Percentiles rank a stretch among this genome's conserved stretches.
These are phyloP conservation scores for Hyperoplus immaculatus DNA, from an alignment of 2,797 vertebrate genomes.

Conservation along the genomic window DNA sequence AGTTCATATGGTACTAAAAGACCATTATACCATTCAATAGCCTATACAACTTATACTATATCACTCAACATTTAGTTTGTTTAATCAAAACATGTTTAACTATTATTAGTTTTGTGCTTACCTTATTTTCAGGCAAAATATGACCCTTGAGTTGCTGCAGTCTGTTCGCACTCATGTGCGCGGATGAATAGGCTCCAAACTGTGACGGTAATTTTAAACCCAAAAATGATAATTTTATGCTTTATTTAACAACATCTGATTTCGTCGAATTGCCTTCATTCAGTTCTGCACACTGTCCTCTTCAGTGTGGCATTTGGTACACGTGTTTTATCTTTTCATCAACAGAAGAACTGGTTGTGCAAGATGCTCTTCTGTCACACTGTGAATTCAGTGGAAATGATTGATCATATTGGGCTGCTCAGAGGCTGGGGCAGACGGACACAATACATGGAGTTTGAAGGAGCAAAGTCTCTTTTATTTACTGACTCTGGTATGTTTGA, in stretches of 20 bases:
- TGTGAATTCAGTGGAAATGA: slow-evolving; percentile 54
- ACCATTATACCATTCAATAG: background rate
- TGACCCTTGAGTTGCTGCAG: slow-evolving; percentile 78
- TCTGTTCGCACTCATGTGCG: slow-evolving; percentile 76
- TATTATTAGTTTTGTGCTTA: slow-evolving; percentile 57
- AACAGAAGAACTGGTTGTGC: slow-evolving; percentile 60
- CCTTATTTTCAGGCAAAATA: slow-evolving; percentile 78
- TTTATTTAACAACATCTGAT: slow-evolving; percentile 39
- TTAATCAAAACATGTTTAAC: background rate
- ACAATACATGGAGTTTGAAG: background rate
- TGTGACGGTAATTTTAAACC: slow-evolving; percentile 31
- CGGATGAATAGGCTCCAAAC: slow-evolving; percentile 42
- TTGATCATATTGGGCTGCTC: slow-evolving; percentile 9
- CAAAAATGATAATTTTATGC: slow-evolving; percentile 40
- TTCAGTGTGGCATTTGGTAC: slow-evolving; percentile 14
- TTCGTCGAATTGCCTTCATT: slow-evolving; percentile 31
- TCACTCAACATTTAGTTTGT: background rate
- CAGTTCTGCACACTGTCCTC: slow-evolving; percentile 20
- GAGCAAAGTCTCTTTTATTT: slow-evolving; percentile 4
- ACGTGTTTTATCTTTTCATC: slow-evolving; percentile 64
- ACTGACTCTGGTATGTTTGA: background rate
- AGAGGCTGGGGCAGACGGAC: background rate
- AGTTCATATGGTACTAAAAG: background rate
- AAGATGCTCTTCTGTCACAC: slow-evolving; percentile 49
- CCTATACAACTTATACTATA: background rate